These are phyloP conservation scores for Apteryx owenii DNA, from an alignment of 2,113 vertebrate species.

Conservation along the genomic window DNA sequence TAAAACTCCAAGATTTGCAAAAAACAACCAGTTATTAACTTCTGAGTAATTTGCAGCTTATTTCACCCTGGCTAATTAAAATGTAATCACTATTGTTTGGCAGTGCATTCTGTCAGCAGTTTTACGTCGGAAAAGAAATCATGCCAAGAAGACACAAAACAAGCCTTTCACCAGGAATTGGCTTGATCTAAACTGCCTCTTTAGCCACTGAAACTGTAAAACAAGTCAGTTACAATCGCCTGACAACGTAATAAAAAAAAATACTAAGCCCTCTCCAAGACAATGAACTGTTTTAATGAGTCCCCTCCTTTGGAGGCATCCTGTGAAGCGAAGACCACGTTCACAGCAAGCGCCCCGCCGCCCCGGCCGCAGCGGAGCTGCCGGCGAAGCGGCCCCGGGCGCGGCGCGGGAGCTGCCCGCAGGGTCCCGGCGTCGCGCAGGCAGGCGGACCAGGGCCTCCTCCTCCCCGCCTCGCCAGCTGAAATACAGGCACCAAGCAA, in stretches of 20 bases:
- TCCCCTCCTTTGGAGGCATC: background rate
- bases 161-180: conserved; percentile 45
- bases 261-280: background rate
- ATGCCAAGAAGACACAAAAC: conserved; percentile 64
- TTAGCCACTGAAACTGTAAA: conserved; percentile 67
- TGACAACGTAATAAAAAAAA: conserved; percentile 50
- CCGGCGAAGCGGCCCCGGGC: background rate
- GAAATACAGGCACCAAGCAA: background rate
- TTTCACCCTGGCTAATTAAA: conserved; percentile 76
- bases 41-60: conserved; percentile 69
- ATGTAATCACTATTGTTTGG: conserved; percentile 72
- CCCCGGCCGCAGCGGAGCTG: background rate
- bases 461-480: background rate
- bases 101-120: conserved; percentile 72
- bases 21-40: conserved; percentile 43
- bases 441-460: background rate
- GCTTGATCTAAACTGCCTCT: conserved; percentile 33
- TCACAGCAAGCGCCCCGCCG: background rate
- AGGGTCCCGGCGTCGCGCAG: background rate
- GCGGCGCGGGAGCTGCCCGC: background rate
- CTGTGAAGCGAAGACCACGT: background rate
- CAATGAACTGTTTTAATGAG: background rate
- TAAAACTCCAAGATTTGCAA: conserved; percentile 33
- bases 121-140: conserved; percentile 56
- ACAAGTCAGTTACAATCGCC: conserved; percentile 56